phyloP scores from a whole-genome alignment of 2,113 vertebrate genomes.

The Daboia siamensis region DNA sequence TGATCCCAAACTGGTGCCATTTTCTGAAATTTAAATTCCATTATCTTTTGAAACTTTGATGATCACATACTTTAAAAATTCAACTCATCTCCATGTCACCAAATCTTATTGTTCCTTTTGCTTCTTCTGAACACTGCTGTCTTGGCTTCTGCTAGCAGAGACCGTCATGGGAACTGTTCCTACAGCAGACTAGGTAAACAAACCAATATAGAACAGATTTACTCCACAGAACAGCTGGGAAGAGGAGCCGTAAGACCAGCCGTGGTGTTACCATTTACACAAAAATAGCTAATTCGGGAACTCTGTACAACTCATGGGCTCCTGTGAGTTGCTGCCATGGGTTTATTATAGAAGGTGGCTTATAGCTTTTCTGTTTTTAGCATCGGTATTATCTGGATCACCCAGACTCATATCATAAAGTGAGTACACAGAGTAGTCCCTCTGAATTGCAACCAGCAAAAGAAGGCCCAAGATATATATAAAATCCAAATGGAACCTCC shows the following conservation, averaged over 20 bases:
- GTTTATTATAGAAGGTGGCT: not conserved
- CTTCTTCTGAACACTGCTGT: slow-evolving; percentile 41
- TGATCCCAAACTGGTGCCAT: not conserved
- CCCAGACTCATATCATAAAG: not conserved
- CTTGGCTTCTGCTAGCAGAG: slow-evolving; percentile 28
- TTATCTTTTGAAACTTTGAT: not conserved
- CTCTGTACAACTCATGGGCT: slow-evolving; percentile 25
- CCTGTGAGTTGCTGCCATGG: not conserved
- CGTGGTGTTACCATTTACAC: slow-evolving; percentile 65
- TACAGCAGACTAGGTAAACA: slow-evolving; percentile 74
- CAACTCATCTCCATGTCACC: not conserved
- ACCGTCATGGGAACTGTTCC: slow-evolving; percentile 70
- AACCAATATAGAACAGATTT: slow-evolving; percentile 65
- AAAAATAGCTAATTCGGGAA: slow-evolving; percentile 60
- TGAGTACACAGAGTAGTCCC: not conserved
- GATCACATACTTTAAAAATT: not conserved
- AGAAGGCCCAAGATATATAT: not conserved
- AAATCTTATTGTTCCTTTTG: not conserved
- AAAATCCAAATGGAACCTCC: not conserved
- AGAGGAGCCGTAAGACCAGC: slow-evolving; percentile 57
- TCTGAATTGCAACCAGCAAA: not conserved
- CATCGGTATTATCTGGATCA: slow-evolving; percentile 18
- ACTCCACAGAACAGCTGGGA: slow-evolving; percentile 60
- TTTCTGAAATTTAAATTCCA: not conserved
- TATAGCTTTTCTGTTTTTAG: slow-evolving; percentile 30